Percentiles rank a stretch among this genome's conserved stretches.
Conservation (phyloP, 2,797 vertebrate genomes). For the Mycteria americana region DNA sequence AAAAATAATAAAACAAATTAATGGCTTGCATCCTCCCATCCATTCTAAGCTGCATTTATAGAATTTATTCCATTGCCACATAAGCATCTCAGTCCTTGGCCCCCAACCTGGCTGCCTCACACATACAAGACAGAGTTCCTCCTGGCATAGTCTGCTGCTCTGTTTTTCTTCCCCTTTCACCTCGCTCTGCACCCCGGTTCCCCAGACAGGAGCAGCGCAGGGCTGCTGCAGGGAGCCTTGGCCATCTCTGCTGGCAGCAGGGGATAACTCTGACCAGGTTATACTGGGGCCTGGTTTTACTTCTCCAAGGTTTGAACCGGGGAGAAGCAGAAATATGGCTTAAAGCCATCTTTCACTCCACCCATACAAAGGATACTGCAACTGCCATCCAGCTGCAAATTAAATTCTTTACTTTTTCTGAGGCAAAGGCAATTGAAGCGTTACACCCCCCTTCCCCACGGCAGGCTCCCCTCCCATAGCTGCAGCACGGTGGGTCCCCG, state of each 20-base stretch:
- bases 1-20: constrained; percentile 2
- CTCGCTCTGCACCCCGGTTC: not conserved
- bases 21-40: not conserved
- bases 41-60: not conserved
- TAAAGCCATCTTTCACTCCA: not conserved
- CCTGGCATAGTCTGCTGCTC: not conserved
- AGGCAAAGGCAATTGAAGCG: not conserved
- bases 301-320: not conserved
- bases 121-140: not conserved
- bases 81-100: not conserved
- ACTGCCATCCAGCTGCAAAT: not conserved
- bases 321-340: not conserved
- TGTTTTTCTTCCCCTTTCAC: not conserved
- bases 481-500: not conserved
- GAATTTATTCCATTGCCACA: not conserved
- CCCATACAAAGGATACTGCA: not conserved
- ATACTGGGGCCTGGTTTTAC: not conserved
- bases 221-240: not conserved
- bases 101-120: not conserved
- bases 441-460: not conserved
- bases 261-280: not conserved
- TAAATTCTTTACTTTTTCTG: not conserved
- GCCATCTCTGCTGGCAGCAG: not conserved
- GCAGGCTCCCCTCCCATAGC: not conserved
- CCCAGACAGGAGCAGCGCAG: not conserved